Conservation (phyloP, 30 jellyfish, hydroid and myxozoan genomes). For the Clytia hemisphaerica region DNA sequence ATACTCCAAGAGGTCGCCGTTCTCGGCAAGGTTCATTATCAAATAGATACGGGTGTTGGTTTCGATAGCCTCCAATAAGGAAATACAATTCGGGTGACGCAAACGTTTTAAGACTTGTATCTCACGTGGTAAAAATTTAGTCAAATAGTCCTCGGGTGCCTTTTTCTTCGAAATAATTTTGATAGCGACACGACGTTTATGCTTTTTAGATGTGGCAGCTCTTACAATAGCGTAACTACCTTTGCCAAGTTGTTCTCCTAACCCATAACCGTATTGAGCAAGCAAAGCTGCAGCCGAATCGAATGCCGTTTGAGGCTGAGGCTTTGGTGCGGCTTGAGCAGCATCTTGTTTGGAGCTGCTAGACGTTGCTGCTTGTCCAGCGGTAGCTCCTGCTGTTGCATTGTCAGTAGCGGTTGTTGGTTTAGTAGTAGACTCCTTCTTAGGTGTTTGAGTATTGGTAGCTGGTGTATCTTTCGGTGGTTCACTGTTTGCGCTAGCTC, state of each 20-base stretch:
- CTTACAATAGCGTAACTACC: conserved; percentile 95
- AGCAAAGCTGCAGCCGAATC: conserved; percentile 94
- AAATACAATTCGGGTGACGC: conserved; percentile 84
- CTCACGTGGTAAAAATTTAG: conserved; percentile 91
- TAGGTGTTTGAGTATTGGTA: no score
- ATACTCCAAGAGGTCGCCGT: conserved; percentile 94
- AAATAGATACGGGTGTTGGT: conserved; percentile 84
- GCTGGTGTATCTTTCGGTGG: no score
- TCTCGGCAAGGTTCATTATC: conserved; percentile 95
- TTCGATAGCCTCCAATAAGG: conserved; percentile 93
- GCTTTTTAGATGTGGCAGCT: conserved; percentile 85
- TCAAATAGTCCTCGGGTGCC: conserved; percentile 95
- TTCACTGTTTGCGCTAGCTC: no score
- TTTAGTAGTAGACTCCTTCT: no score
- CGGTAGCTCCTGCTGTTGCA: no score
- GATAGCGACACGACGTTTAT: conserved; percentile 75
- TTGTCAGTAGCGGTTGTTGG: no score
- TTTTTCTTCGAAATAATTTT: conserved; percentile 92
- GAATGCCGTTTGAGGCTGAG: conserved; percentile 67
- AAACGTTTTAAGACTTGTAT: conserved; percentile 85
- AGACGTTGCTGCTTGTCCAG: no score
- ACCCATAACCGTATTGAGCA: conserved; percentile 88
- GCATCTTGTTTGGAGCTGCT: no score
- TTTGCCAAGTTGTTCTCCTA: conserved; percentile 91
- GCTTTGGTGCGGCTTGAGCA: no score